These are phyloP conservation scores for Tupaia chinensis DNA, from an alignment of 2,113 vertebrate genomes.

Conservation along the genomic window DNA sequence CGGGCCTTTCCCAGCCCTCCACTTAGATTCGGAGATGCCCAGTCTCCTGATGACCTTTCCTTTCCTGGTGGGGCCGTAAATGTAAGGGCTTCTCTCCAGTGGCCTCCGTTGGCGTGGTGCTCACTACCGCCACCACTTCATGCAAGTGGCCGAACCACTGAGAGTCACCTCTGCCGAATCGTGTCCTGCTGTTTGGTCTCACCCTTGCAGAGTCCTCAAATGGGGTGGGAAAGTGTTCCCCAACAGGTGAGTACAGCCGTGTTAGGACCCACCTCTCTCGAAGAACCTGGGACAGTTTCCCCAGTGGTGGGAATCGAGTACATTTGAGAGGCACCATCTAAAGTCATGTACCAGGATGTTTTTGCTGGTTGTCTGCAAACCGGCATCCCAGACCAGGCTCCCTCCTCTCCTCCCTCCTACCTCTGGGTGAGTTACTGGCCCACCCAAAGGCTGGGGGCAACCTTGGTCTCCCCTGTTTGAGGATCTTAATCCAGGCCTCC, in stretches of 20 bases:
- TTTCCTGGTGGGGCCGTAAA: not conserved
- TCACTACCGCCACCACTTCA: not conserved
- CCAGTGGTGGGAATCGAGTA: not conserved
- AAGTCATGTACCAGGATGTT: not conserved
- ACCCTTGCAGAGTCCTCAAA: not conserved
- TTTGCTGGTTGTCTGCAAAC: not conserved
- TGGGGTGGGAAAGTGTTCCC: not conserved
- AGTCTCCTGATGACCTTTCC: not conserved
- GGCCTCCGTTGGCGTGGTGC: not conserved
- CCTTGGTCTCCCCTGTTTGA: not conserved
- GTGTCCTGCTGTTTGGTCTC: not conserved
- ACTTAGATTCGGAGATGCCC: not conserved
- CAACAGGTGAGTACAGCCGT: not conserved
- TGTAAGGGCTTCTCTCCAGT: not conserved
- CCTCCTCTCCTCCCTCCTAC: not conserved
- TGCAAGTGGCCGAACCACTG: not conserved
- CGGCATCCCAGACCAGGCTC: not conserved
- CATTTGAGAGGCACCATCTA: not conserved
- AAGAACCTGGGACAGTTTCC: not conserved
- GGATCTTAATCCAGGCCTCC: not conserved
- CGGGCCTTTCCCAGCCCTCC: not conserved
- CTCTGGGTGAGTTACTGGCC: not conserved
- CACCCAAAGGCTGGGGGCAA: not conserved
- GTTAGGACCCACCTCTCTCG: not conserved
- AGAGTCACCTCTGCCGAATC: not conserved